A percentile compares a stretch with the other conserved stretches of the same genome.
Evolutionary conservation across 2,888 invertebrate genomes (phyloP).

Genomic region (Heliconius sara): DNA sequence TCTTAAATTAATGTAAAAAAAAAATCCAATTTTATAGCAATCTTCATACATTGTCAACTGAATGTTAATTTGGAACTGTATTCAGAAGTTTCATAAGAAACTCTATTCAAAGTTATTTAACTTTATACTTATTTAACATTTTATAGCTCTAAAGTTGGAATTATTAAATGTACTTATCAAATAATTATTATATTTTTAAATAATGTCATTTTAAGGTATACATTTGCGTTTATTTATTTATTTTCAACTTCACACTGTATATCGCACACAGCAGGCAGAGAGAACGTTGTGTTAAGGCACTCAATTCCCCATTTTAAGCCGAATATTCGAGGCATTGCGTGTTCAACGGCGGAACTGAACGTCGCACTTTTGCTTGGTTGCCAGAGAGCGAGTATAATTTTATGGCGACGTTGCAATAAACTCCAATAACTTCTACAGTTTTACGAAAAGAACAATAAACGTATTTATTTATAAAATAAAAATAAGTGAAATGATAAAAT

Average conservation of each 20-base stretch:
- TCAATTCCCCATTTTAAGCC: no score
- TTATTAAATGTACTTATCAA: not conserved
- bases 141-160: not conserved
- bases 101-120: slow-evolving; percentile 1
- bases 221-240: no score
- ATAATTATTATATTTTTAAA: not conserved
- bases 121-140: not conserved
- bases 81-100: slow-evolving; percentile 5
- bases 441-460: not conserved
- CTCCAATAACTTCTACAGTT: not conserved
- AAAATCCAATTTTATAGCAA: not conserved
- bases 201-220: no score
- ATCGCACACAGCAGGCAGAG: no score
- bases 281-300: no score
- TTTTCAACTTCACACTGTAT: no score
- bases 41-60: slow-evolving; percentile 10
- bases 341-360: no score
- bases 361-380: no score
- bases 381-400: not conserved
- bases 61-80: slow-evolving; percentile 9
- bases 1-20: not conserved
- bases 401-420: not conserved
- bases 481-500: not conserved
- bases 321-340: no score
- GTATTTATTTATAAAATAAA: not conserved